phyloP scores from a whole-genome alignment of 2,888 invertebrate genomes.

The Rotaria macrura region DNA sequence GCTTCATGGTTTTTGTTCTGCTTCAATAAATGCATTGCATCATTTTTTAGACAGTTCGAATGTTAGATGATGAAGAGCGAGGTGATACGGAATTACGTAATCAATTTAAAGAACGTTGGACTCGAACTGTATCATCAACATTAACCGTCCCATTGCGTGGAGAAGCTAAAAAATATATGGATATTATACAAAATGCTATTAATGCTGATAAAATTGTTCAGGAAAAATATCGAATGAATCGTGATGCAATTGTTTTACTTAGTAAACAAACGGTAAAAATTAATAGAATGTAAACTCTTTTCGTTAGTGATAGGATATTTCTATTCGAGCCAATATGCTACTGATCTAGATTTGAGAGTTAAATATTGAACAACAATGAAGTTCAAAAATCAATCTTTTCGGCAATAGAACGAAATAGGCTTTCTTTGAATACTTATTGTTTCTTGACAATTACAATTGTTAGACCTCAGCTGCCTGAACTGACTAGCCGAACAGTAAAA shows the following conservation, averaged over 20 bases:
- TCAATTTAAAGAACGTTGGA: conserved; percentile 87
- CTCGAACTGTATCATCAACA: conserved; percentile 71
- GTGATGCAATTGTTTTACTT: conserved; percentile 68
- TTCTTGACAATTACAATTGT: too few species aligned
- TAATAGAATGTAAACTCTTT: too few species aligned
- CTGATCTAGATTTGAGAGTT: too few species aligned
- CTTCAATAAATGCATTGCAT: not conserved
- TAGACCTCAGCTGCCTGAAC: too few species aligned
- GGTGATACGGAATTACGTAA: conserved; percentile 73
- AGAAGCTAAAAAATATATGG: conserved; percentile 76
- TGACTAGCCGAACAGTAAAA: too few species aligned
- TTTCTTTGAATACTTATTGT: too few species aligned
- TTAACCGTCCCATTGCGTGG: conserved; percentile 70
- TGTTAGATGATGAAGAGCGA: conserved; percentile 78
- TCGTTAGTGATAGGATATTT: too few species aligned
- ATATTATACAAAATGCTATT: conserved; percentile 77
- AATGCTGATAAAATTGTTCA: conserved; percentile 69
- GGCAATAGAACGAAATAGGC: too few species aligned
- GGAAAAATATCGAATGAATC: conserved; percentile 64
- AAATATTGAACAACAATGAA: too few species aligned
- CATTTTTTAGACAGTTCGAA: conserved; percentile 55
- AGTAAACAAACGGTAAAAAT: conserved; percentile 59
- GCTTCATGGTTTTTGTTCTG: not conserved
- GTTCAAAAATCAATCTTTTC: too few species aligned
- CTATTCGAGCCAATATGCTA: too few species aligned